Evolutionary conservation across 2,888 invertebrate species (phyloP).

Genomic region (Oasisia sp.): DNA sequence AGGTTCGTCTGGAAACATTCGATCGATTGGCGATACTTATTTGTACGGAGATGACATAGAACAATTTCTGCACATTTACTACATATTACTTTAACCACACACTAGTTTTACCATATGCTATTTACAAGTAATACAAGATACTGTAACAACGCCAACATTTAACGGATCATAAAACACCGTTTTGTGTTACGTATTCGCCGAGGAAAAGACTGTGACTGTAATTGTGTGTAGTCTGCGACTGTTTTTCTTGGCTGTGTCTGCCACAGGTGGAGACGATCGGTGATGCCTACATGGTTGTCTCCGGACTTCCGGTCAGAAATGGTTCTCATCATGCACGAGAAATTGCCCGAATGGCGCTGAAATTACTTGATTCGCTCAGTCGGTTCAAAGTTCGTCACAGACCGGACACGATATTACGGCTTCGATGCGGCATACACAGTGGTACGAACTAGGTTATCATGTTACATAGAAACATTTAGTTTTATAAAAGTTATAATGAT

Average conservation of each 20-base stretch:
- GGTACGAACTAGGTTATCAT: constrained; percentile 45
- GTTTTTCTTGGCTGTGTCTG: background rate
- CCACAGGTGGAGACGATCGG: constrained; percentile 63
- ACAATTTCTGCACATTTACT: background rate
- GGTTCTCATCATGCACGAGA: constrained; percentile 90
- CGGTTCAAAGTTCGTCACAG: constrained; percentile 91
- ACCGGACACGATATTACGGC: constrained; percentile 85
- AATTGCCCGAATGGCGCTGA: constrained; percentile 90
- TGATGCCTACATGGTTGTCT: constrained; percentile 68
- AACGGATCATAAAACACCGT: background rate
- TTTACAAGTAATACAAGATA: no score
- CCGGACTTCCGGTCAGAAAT: constrained; percentile 88
- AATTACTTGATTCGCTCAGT: constrained; percentile 83
- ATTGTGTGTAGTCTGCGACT: background rate
- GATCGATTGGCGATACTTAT: background rate
- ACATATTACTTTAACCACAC: no score
- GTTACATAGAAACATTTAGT: no score
- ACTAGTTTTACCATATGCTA: no score
- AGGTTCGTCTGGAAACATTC: background rate
- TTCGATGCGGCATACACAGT: constrained; percentile 93
- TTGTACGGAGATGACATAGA: background rate
- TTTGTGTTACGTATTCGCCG: background rate
- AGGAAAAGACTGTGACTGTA: background rate
- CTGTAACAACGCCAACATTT: no score
- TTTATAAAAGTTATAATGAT: background rate